These are phyloP conservation scores for Astyanax mexicanus DNA, from an alignment of 2,797 vertebrate species.

Conservation along the genomic window DNA sequence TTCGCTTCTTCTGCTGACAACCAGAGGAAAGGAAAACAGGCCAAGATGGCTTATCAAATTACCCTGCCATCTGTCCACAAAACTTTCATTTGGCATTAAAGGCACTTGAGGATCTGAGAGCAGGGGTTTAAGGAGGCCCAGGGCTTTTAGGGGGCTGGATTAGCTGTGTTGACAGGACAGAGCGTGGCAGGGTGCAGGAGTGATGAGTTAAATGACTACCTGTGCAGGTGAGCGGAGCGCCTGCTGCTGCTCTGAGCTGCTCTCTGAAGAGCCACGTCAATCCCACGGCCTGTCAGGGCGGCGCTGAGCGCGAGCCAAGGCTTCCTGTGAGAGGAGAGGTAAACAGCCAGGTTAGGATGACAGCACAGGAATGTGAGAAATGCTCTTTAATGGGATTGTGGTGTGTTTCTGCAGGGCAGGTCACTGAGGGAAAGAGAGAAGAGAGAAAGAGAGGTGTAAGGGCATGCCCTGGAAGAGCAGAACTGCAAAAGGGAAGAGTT, in stretches of 20 bases:
- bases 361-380: constrained; percentile 83
- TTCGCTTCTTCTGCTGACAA: constrained; percentile 14
- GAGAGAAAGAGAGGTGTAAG: constrained; percentile 18
- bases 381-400: constrained; percentile 78
- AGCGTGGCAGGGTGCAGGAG: constrained; percentile 58
- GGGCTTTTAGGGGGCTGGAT: constrained; percentile 70
- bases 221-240: constrained; percentile 69
- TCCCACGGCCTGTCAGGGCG: constrained; percentile 79
- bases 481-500: constrained; percentile 9
- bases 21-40: constrained; percentile 15
- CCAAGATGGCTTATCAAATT: constrained; percentile 53
- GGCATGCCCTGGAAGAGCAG: constrained; percentile 20
- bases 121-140: constrained; percentile 61
- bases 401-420: constrained; percentile 70
- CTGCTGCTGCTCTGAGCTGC: constrained; percentile 59
- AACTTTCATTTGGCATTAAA: constrained; percentile 72
- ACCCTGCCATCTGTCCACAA: constrained; percentile 57
- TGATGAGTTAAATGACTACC: constrained; percentile 72
- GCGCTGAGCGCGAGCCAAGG: constrained; percentile 68
- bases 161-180: constrained; percentile 61
- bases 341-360: constrained; percentile 86
- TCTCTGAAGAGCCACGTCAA: constrained; percentile 67
- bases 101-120: constrained; percentile 61
- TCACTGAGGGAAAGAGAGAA: constrained; percentile 58
- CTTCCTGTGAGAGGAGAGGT: constrained; percentile 79